Conservation (phyloP, 2,113 vertebrate genomes). For the Willisornis vidua region DNA sequence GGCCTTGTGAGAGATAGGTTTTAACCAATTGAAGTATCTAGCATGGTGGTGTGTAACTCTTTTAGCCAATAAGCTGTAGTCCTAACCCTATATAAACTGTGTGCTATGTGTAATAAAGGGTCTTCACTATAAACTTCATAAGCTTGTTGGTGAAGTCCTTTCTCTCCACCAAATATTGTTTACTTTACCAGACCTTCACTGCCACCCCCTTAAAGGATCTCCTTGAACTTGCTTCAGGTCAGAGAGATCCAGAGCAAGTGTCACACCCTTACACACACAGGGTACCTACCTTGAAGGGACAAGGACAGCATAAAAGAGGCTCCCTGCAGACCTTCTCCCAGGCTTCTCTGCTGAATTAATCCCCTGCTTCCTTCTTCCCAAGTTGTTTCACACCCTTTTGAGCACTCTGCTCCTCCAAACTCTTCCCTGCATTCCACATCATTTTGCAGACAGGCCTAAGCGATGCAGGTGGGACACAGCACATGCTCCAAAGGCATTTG, state of each 20-base stretch:
- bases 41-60: too few species aligned
- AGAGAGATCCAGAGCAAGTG: not conserved
- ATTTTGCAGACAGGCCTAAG: not conserved
- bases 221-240: not conserved
- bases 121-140: too few species aligned
- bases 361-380: rapidly evolving
- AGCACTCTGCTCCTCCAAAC: not conserved
- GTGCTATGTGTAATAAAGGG: too few species aligned
- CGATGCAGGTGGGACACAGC: not conserved
- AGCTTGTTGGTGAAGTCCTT: too few species aligned
- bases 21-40: too few species aligned
- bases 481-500: not conserved
- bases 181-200: too few species aligned
- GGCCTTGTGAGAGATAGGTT: too few species aligned
- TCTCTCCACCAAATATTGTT: too few species aligned
- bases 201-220: not conserved
- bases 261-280: not conserved
- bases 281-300: not conserved
- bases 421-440: not conserved
- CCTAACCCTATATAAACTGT: too few species aligned
- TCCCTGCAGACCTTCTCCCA: not conserved
- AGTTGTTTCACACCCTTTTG: not conserved
- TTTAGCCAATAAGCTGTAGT: too few species aligned
- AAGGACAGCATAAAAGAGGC: not conserved
- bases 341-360: not conserved